Conservation (phyloP, 2,113 vertebrate species). For the Epinephelus lanceolatus region DNA sequence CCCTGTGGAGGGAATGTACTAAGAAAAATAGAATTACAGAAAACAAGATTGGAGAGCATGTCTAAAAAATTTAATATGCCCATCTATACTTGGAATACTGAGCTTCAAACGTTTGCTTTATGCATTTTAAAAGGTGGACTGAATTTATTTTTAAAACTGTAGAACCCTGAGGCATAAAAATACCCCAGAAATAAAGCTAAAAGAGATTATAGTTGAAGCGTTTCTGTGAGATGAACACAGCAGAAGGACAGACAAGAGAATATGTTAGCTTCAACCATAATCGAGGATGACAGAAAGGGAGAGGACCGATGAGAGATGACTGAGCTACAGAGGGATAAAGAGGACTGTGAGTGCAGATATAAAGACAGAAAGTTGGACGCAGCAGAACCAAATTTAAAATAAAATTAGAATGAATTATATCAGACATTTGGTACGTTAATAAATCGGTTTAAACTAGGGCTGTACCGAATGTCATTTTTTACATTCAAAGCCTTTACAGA, state of each 20-base stretch:
- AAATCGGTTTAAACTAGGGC: neutral
- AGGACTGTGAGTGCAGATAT: neutral
- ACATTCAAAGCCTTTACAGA: too few relatives aligned
- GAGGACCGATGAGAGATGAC: neutral
- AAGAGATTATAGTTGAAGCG: neutral
- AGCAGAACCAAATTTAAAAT: neutral
- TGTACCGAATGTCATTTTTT: too few relatives aligned
- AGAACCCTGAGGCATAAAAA: neutral
- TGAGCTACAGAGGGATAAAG: neutral
- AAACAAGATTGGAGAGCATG: neutral
- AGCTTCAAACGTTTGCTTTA: neutral
- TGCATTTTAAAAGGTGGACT: neutral
- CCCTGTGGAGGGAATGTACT: neutral
- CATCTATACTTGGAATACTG: neutral
- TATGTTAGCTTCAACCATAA: slow-evolving; percentile 6
- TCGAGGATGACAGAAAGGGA: slow-evolving; percentile 9
- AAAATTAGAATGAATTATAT: neutral
- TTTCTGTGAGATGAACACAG: slow-evolving; percentile 5
- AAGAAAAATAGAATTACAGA: neutral
- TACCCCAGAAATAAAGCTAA: neutral
- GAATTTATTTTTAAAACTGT: neutral
- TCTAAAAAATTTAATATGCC: neutral
- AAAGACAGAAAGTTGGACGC: neutral
- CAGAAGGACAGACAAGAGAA: neutral
- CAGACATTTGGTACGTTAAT: neutral